Base-by-base conservation (phyloP, 2,888 invertebrate genomes). In the Sisyra terminalis region DNA sequence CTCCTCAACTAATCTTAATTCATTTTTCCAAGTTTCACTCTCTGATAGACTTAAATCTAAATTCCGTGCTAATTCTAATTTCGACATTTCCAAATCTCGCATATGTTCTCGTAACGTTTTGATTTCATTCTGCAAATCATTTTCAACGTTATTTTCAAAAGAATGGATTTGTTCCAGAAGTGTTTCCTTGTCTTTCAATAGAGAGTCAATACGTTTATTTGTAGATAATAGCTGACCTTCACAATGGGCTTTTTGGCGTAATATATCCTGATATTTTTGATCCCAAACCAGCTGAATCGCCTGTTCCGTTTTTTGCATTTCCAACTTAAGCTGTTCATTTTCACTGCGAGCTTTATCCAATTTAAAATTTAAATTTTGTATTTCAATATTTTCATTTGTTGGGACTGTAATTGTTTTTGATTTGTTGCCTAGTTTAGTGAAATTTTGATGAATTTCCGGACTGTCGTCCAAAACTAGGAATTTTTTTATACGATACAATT, bases 401-500 rank as follows among this genome's bases (percentile, higher is more conserved):
- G 16, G 14, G 3, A 11, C 5, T 11, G 35, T 16, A 11, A 3
- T 35, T 13, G 14, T 29, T 7, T 35, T 40, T 32, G 35, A 16
- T 29, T 46, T 42, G 11, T 31, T 38, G 13, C n/a, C 17, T 16
- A 30, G 43, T 18, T 17, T 39, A 3, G n/a, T 39, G 31, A 29
- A 37, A n/a, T 6, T 36, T n/a, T 17, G 36, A 11, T 15, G 10
- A 3, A 38, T 15, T 34, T 36, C 40, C 16, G 40, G 45, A 31
- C 10, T 45, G 14, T 40, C 39, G 6, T 40, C 40, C 17, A 35
- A 36, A 24, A 42, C 38, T 9, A 45, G 17, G 11, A 43, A 38
- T 32, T 45, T 45, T 40, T 45, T 45, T 29, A 45, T 43, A 35
- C 43, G 45, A 18, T 43, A 43, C 11, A 45, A 32, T 36, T 45